phyloP scores from a whole-genome alignment of 2,113 vertebrate genomes.

The Chloropsis cyanopogon region DNA sequence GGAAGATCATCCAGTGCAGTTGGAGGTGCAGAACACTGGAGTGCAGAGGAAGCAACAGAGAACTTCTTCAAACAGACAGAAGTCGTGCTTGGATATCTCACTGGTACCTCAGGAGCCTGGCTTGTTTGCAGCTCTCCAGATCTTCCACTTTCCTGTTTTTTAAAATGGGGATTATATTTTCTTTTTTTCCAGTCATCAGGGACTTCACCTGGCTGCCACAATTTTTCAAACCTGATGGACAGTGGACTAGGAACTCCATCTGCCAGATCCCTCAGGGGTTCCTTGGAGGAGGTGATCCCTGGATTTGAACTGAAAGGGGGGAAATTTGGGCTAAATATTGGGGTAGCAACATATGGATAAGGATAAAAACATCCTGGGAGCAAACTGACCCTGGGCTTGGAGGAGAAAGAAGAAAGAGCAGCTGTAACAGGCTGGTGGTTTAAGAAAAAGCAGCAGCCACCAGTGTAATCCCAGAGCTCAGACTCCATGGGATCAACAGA shows the following conservation, averaged over 20 bases:
- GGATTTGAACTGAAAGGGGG: background rate
- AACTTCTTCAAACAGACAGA: background rate
- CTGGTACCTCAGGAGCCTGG: background rate
- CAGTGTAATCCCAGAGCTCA: background rate
- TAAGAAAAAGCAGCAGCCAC: background rate
- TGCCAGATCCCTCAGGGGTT: background rate
- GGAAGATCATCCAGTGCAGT: background rate
- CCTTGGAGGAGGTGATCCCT: background rate
- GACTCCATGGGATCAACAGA: background rate
- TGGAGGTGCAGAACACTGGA: background rate
- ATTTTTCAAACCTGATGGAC: background rate
- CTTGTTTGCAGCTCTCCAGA: background rate
- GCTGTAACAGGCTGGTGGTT: background rate
- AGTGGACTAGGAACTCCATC: background rate
- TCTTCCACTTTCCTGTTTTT: background rate
- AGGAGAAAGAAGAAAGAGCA: background rate
- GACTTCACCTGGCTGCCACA: background rate
- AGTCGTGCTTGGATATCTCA: background rate
- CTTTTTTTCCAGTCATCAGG: background rate
- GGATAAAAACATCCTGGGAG: background rate
- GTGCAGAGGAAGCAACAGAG: background rate
- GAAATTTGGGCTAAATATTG: background rate
- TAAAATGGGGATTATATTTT: background rate
- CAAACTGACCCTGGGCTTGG: background rate
- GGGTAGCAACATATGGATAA: background rate